phyloP scores from a whole-genome alignment of 2,888 invertebrate genomes.

The Odontocolon sp. region DNA sequence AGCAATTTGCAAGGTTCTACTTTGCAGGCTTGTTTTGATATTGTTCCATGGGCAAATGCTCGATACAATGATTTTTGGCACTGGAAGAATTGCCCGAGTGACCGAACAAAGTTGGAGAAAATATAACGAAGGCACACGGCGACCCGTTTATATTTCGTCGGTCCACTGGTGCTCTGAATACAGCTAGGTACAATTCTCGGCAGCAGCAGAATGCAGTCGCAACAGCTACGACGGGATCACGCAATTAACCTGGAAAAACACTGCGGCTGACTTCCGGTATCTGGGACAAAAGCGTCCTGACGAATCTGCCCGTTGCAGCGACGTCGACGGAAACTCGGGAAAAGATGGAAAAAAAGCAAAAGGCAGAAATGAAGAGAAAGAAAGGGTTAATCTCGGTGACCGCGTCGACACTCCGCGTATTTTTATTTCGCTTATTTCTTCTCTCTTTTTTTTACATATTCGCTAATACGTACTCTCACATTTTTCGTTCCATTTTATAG shows the following conservation, averaged over 20 bases:
- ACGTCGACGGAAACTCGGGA: conserved; percentile 22
- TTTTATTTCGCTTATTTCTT: conserved; percentile 2
- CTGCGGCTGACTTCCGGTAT: conserved; percentile 42
- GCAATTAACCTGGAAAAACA: conserved; percentile 47
- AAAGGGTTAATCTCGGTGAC: conserved; percentile 39
- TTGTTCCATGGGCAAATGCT: neutral
- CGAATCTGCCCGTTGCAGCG: conserved; percentile 6
- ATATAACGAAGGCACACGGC: conserved; percentile 9
- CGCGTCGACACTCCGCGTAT: conserved; percentile 33
- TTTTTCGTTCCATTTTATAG: neutral
- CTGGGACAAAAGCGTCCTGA: conserved; percentile 34
- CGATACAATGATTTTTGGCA: conserved; percentile 15
- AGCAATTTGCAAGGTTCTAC: no score
- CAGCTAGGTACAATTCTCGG: neutral
- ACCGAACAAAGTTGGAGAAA: conserved; percentile 16
- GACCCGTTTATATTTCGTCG: neutral
- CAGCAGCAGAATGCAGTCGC: conserved; percentile 4
- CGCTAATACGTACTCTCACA: no score
- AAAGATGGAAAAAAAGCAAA: conserved; percentile 22
- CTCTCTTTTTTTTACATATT: neutral
- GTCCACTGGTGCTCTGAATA: neutral
- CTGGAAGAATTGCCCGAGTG: conserved; percentile 2
- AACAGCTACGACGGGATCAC: conserved; percentile 7
- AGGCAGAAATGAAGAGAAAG: conserved; percentile 31
- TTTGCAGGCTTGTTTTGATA: neutral